Percentiles rank a stretch among this genome's conserved stretches.
These are phyloP conservation scores for Helogale parvula DNA, from an alignment of 2,113 vertebrate genomes.

Conservation along the genomic window DNA sequence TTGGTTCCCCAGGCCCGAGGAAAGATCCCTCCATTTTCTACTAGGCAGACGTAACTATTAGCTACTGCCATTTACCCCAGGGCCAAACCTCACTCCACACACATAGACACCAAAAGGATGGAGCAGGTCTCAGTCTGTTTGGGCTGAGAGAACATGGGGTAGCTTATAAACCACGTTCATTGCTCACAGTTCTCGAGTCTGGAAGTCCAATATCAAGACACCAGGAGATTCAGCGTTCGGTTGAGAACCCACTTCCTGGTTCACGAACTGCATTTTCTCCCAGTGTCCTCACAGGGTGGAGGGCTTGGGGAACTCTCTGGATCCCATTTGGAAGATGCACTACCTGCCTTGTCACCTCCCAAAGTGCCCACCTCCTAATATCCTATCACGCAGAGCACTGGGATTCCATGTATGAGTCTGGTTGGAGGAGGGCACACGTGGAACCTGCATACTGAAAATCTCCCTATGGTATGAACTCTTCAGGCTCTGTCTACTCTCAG, in stretches of 20 bases:
- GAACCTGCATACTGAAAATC: no score
- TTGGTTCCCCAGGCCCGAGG: no score
- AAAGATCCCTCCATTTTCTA: no score
- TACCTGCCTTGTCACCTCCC: background rate
- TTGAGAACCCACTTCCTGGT: background rate
- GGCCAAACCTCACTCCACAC: background rate
- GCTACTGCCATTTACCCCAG: no score
- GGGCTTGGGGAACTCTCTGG: background rate
- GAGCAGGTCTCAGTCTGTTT: background rate
- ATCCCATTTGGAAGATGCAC: background rate
- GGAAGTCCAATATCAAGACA: background rate
- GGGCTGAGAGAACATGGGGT: background rate
- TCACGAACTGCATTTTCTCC: background rate
- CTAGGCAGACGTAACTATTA: no score
- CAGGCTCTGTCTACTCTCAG: accelerated
- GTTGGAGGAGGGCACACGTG: background rate
- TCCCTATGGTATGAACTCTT: accelerated
- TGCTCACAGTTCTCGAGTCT: background rate
- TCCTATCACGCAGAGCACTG: accelerated
- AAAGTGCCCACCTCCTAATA: background rate
- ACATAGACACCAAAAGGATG: no score
- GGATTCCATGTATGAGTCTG: background rate
- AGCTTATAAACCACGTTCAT: no score
- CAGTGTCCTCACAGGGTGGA: background rate
- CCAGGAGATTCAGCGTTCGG: background rate